Evolutionary conservation across 2,888 invertebrate genomes (phyloP).

Genomic region (Sphecodes monilicornis): DNA sequence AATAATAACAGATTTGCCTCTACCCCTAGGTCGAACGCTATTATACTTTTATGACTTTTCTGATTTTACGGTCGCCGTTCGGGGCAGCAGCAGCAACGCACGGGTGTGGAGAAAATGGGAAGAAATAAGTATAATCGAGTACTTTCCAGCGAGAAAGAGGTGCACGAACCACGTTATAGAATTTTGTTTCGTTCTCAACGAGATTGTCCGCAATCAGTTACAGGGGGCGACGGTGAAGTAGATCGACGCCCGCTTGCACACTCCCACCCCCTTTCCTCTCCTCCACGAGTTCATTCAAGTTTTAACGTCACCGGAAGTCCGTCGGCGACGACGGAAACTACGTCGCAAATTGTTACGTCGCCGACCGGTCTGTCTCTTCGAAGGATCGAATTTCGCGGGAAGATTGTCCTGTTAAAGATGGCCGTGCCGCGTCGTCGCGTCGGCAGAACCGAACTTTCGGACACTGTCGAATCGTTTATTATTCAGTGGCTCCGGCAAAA

Average conservation of each 20-base stretch:
- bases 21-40: neutral
- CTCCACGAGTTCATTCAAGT: neutral
- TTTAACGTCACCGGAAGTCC: constrained; percentile 35
- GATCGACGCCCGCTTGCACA: constrained; percentile 8
- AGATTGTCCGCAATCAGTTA: constrained; percentile 6
- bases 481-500: constrained; percentile 56
- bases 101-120: neutral
- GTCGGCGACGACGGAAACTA: constrained; percentile 13
- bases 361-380: constrained; percentile 12
- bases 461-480: constrained; percentile 50
- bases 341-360: constrained; percentile 31
- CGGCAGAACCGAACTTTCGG: constrained; percentile 27
- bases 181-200: constrained; percentile 8
- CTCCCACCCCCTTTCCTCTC: neutral
- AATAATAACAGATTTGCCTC: constrained; percentile 5
- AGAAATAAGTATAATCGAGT: constrained; percentile 9
- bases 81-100: neutral
- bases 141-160: neutral
- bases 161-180: neutral
- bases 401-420: constrained; percentile 45
- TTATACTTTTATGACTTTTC: neutral
- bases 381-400: constrained; percentile 29
- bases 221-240: constrained; percentile 9
- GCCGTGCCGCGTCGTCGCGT: no score
- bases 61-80: neutral